A percentile compares a stretch with the other conserved stretches of the same genome.
Conservation (phyloP, 2,113 vertebrate genomes). For the Prochilodus magdalenae region DNA sequence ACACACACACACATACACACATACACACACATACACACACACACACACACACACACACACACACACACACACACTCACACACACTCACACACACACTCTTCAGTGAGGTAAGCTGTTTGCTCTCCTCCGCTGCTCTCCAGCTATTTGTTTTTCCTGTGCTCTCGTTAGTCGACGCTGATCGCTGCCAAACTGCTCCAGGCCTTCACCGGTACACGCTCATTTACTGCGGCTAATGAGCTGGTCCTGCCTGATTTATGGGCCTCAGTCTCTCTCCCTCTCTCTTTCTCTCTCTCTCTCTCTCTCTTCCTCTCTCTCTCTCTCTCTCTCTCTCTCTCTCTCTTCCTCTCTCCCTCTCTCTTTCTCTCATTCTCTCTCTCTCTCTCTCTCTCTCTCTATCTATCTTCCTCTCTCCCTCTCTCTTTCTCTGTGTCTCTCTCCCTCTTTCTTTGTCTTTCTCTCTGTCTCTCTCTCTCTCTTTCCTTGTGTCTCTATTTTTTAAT, state of each 20-base stretch:
- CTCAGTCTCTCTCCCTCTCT: no score
- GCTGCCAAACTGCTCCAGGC: slow-evolving; percentile 18
- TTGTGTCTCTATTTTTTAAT: no score
- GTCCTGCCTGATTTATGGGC: not conserved
- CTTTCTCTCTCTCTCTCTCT: no score
- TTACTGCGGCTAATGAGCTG: not conserved
- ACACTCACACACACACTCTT: not conserved
- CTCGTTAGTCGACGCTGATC: not conserved
- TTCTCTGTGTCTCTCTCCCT: not conserved
- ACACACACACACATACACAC: not conserved
- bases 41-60: not conserved
- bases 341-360: not conserved
- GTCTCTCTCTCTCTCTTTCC: not conserved
- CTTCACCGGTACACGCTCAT: not conserved
- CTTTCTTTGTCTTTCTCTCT: not conserved
- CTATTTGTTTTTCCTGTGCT: slow-evolving; percentile 26
- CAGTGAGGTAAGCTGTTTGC: slow-evolving; percentile 11
- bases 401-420: not conserved
- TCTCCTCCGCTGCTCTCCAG: slow-evolving; percentile 7
- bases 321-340: not conserved
- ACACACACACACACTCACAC: no score
- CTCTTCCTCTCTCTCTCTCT: not conserved
- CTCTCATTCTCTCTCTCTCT: not conserved
- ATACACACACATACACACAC: not conserved
- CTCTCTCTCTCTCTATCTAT: not conserved